A percentile compares a stretch with the other conserved stretches of the same genome.
These are phyloP conservation scores for Enteromius anoplus DNA, from an alignment of 2,797 vertebrate species.

Conservation along the genomic window DNA sequence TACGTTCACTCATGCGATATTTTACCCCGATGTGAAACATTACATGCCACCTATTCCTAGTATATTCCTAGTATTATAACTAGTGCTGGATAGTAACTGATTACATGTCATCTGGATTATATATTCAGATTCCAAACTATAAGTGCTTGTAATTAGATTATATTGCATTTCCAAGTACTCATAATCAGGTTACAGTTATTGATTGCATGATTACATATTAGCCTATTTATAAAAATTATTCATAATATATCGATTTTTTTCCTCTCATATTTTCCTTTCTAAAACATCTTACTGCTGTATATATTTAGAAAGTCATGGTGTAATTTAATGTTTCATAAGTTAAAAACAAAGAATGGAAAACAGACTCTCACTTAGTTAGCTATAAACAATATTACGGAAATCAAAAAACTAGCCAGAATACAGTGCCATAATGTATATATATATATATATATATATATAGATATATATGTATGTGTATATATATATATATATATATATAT, in stretches of 20 bases:
- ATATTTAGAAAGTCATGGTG: not conserved
- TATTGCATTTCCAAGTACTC: not conserved
- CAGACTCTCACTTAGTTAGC: not conserved
- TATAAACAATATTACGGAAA: not conserved
- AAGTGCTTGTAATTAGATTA: not conserved
- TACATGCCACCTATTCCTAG: conserved; percentile 64
- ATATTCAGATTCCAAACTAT: not conserved
- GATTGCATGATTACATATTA: not conserved
- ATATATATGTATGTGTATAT: no score
- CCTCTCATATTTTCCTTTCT: not conserved
- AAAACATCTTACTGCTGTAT: not conserved
- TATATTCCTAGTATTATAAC: no score
- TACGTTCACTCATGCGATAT: conserved; percentile 71
- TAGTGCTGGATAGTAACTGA: not conserved
- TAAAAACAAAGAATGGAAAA: not conserved
- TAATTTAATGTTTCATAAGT: not conserved
- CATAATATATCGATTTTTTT: not conserved
- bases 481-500: no score
- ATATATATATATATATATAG: no score
- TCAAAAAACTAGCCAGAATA: not conserved
- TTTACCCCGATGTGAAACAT: conserved; percentile 71
- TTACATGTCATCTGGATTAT: not conserved
- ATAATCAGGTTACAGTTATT: not conserved
- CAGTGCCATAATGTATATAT: no score
- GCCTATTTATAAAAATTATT: not conserved